Conservation (phyloP, 1,140 invertebrate genomes). For the Temnothorax longispinosus region DNA sequence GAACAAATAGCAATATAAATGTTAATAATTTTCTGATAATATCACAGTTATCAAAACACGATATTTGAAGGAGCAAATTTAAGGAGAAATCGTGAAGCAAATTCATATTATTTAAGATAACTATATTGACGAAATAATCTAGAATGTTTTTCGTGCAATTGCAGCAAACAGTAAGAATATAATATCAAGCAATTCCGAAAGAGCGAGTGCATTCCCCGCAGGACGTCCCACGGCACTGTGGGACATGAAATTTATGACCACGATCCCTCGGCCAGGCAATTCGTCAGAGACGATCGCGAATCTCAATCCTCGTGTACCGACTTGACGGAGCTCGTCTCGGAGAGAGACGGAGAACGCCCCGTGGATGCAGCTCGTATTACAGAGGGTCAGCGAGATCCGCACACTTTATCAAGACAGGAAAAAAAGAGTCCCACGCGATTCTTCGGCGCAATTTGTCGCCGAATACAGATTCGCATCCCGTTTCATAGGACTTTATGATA, state of each 20-base stretch:
- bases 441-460: conserved; percentile 60
- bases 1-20: neutral
- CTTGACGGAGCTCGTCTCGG: conserved; percentile 48
- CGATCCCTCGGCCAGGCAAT: conserved; percentile 66
- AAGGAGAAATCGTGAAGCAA: neutral
- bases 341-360: conserved; percentile 39
- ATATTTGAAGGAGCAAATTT: neutral
- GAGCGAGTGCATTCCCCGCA: neutral
- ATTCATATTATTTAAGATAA: neutral
- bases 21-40: conserved; percentile 5
- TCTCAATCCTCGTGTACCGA: conserved; percentile 67
- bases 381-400: conserved; percentile 61
- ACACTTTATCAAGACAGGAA: conserved; percentile 62
- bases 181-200: conserved; percentile 12
- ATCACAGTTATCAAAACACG: neutral
- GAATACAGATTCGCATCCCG: neutral
- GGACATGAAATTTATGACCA: conserved; percentile 70
- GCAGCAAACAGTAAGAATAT: neutral
- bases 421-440: conserved; percentile 10
- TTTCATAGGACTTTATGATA: neutral
- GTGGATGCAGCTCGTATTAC: conserved; percentile 65
- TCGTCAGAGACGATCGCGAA: conserved; percentile 74
- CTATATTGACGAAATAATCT: neutral
- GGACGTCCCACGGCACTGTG: conserved; percentile 39
- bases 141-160: neutral